phyloP scores from a whole-genome alignment of 2,113 vertebrate species.

The Syngnathus floridae region DNA sequence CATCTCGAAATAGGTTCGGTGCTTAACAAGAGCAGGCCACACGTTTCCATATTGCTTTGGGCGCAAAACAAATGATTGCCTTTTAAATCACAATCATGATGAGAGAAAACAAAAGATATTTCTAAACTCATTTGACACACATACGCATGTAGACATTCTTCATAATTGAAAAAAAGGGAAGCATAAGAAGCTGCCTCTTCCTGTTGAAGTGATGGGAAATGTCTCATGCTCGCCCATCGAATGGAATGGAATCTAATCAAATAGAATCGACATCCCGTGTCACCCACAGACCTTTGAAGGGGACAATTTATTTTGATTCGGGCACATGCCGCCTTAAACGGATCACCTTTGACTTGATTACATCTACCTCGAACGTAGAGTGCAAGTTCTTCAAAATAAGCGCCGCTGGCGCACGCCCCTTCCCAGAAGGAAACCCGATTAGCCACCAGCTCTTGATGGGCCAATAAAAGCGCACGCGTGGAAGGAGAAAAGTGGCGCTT shows the following conservation, averaged over 20 bases:
- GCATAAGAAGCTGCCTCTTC: constrained; percentile 39
- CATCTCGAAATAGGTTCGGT: too few species aligned
- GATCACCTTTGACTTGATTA: constrained; percentile 50
- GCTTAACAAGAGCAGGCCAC: too few species aligned
- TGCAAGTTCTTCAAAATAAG: constrained; percentile 25
- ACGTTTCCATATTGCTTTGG: too few species aligned
- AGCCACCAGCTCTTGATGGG: constrained; percentile 16
- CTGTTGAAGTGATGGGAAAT: constrained; percentile 48
- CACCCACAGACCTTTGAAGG: constrained; percentile 31
- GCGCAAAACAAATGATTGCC: too few species aligned
- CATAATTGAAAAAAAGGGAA: constrained; percentile 7
- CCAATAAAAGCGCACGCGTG: constrained; percentile 8
- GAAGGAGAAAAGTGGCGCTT: neutral
- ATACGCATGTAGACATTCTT: neutral
- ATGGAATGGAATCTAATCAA: constrained; percentile 20
- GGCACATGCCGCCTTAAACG: constrained; percentile 40
- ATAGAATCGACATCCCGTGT: constrained; percentile 37
- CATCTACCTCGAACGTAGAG: constrained; percentile 36
- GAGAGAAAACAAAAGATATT: neutral
- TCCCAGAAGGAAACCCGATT: constrained; percentile 19
- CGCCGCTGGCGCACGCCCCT: constrained; percentile 1
- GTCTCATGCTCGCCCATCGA: constrained; percentile 38
- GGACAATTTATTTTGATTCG: constrained; percentile 24
- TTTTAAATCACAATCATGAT: too few species aligned
- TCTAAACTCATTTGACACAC: too few species aligned